A percentile compares a stretch with the other conserved stretches of the same genome.
These are phyloP conservation scores for Perizoma affinitatum DNA, from an alignment of 2,888 invertebrate species.

Conservation along the genomic window DNA sequence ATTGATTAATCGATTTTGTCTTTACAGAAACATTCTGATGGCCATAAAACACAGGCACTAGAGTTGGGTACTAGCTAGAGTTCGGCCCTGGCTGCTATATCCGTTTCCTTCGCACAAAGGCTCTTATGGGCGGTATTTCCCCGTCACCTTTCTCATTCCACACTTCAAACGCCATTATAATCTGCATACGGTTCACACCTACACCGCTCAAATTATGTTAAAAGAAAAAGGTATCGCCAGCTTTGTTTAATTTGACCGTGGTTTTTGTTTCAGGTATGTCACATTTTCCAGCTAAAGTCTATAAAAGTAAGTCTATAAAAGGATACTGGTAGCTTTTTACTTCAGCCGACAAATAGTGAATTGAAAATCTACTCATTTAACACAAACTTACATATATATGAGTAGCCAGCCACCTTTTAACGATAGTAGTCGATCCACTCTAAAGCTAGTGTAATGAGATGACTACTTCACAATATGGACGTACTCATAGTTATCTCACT, in stretches of 20 bases:
- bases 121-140: slow-evolving; percentile 54
- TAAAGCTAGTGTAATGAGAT: no score
- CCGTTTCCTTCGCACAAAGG: slow-evolving; percentile 65
- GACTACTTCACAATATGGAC: no score
- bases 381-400: no score
- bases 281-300: slow-evolving; percentile 35
- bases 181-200: slow-evolving; percentile 54
- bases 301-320: neutral
- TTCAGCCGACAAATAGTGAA: no score
- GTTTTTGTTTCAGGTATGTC: slow-evolving; percentile 67
- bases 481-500: no score
- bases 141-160: slow-evolving; percentile 59
- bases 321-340: no score
- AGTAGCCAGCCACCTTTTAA: no score
- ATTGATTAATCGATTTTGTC: no score
- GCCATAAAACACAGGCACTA: no score
- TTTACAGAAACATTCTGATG: no score
- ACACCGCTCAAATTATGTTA: slow-evolving; percentile 61
- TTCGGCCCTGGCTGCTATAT: slow-evolving; percentile 64
- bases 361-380: no score
- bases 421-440: no score
- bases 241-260: slow-evolving; percentile 60
- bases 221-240: slow-evolving; percentile 59
- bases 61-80: neutral
- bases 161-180: slow-evolving; percentile 64